Evolutionary conservation across 2,888 invertebrate genomes (phyloP).

Genomic region (Cantharis rufa): DNA sequence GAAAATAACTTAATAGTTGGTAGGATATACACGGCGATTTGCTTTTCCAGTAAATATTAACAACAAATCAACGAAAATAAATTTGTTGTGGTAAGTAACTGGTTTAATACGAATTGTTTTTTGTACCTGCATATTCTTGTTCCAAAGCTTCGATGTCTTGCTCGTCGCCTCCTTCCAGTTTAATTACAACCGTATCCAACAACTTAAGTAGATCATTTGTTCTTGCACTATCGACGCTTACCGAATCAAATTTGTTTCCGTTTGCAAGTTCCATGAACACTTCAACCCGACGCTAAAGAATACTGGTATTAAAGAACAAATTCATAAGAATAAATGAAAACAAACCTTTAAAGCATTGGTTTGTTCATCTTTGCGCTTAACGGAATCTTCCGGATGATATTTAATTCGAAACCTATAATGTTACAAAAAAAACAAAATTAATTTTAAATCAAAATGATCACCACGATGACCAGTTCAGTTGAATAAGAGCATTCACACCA

Average conservation of each 20-base stretch:
- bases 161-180: conserved; percentile 90
- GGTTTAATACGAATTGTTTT: too few relatives aligned
- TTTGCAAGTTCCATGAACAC: conserved; percentile 87
- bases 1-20: background rate
- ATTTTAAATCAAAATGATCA: background rate
- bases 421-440: conserved; percentile 38
- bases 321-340: background rate
- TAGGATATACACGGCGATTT: conserved; percentile 8
- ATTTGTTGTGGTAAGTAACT: conserved; percentile 1
- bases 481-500: background rate
- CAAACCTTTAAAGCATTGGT: conserved; percentile 76
- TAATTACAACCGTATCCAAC: conserved; percentile 95
- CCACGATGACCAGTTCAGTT: background rate
- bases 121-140: conserved; percentile 62
- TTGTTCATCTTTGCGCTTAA: conserved; percentile 87
- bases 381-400: conserved; percentile 96
- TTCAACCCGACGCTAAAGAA: conserved; percentile 75
- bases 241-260: conserved; percentile 71
- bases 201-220: conserved; percentile 81
- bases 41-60: background rate
- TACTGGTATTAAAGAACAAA: background rate
- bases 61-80: background rate
- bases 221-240: conserved; percentile 85
- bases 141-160: conserved; percentile 88
- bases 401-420: conserved; percentile 94